Conservation (phyloP, 1,140 invertebrate species). For the Epicauta chinensis region DNA sequence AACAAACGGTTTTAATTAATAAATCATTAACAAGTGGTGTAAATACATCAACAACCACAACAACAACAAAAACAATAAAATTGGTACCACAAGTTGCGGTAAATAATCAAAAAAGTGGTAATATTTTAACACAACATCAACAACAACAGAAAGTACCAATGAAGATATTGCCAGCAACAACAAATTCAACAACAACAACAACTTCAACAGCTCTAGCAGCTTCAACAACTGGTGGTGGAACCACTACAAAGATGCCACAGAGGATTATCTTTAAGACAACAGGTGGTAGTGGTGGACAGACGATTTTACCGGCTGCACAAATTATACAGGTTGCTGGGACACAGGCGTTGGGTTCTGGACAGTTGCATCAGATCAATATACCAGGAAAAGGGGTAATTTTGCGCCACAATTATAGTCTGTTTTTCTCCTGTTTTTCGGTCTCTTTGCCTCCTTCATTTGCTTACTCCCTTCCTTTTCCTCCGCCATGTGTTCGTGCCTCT, state of each 20-base stretch:
- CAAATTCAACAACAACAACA: conserved; percentile 34
- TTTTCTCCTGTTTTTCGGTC: too few species aligned
- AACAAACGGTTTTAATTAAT: conserved; percentile 45
- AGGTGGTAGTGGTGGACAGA: conserved; percentile 29
- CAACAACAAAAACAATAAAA: conserved; percentile 28
- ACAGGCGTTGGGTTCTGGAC: conserved; percentile 47
- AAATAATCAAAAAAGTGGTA: neutral
- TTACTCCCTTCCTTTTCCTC: too few species aligned
- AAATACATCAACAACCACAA: conserved; percentile 28
- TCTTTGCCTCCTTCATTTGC: too few species aligned
- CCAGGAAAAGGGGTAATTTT: conserved; percentile 53
- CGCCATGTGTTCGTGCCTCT: too few species aligned
- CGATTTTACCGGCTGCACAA: conserved; percentile 43
- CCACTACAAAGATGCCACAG: conserved; percentile 48
- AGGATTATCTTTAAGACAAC: conserved; percentile 54
- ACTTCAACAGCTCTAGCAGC: too few species aligned
- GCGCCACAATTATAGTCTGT: too few species aligned
- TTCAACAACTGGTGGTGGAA: conserved; percentile 4
- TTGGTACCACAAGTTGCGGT: conserved; percentile 35
- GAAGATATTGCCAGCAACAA: conserved; percentile 61
- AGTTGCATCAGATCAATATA: conserved; percentile 64
- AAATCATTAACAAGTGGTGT: conserved; percentile 23
- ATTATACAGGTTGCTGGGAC: conserved; percentile 56
- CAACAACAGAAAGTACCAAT: conserved; percentile 51
- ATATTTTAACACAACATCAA: too few species aligned